phyloP scores from a whole-genome alignment of 2,797 vertebrate species.

The Macropodus opercularis region DNA sequence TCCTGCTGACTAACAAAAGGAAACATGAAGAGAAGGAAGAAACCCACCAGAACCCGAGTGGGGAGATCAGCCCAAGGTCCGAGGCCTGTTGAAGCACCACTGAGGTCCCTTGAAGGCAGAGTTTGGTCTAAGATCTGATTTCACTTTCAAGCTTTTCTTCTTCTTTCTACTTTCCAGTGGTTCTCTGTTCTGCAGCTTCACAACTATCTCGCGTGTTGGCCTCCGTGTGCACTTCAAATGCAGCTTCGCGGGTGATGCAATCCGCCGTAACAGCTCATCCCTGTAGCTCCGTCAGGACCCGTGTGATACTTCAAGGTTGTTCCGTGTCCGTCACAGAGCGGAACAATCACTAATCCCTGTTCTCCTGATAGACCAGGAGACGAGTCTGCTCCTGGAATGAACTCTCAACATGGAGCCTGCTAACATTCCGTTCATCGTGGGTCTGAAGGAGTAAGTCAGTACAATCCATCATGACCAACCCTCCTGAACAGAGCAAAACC shows the following conservation, averaged over 20 bases:
- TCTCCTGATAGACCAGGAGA: constrained; percentile 5
- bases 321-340: constrained; percentile 8
- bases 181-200: not conserved
- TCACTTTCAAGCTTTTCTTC: constrained; percentile 3
- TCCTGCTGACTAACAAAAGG: constrained; percentile 13
- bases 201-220: not conserved
- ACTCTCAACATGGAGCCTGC: no score
- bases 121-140: constrained; percentile 6
- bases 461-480: no score
- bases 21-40: constrained; percentile 11
- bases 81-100: no score
- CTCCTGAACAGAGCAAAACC: no score
- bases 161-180: constrained; percentile 10
- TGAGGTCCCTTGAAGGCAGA: not conserved
- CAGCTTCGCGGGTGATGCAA: constrained; percentile 46
- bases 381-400: not conserved
- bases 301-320: constrained; percentile 31
- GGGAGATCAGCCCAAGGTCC: no score
- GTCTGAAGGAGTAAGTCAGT: no score
- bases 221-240: constrained; percentile 19
- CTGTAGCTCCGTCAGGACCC: constrained; percentile 30
- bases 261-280: constrained; percentile 38
- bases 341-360: constrained; percentile 3
- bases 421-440: no score
- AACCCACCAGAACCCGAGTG: not conserved